These are phyloP conservation scores for Eriosoma lanigerum DNA, from an alignment of 1,140 invertebrate species.

Conservation along the genomic window DNA sequence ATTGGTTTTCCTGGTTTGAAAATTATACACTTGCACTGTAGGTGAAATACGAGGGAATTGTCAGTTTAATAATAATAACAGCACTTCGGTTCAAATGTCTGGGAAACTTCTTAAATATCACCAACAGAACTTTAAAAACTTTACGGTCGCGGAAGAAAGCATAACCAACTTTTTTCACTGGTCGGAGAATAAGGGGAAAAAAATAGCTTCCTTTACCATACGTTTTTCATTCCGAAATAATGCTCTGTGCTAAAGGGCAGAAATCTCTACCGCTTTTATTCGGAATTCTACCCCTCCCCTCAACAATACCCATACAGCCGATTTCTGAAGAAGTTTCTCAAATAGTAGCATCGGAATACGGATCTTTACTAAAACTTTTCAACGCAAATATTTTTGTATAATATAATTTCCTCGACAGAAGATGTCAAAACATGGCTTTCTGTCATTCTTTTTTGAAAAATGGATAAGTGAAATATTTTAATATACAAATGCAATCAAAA, in stretches of 20 bases:
- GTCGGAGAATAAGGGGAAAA: conserved; percentile 15
- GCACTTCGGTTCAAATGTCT: conserved; percentile 39
- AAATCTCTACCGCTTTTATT: conserved; percentile 44
- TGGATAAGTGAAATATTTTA: conserved; percentile 2
- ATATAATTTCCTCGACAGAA: conserved; percentile 24
- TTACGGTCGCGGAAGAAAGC: conserved; percentile 23
- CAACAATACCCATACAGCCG: not conserved
- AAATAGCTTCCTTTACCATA: conserved; percentile 36
- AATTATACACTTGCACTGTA: not conserved
- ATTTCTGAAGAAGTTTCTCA: conserved; percentile 29
- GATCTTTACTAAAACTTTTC: conserved; percentile 35
- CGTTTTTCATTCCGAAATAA: conserved; percentile 44
- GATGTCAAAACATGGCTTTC: conserved; percentile 40
- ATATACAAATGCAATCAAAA: not conserved
- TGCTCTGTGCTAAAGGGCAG: conserved; percentile 40
- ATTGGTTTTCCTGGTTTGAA: not conserved
- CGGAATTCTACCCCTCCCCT: not conserved
- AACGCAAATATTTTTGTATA: conserved; percentile 42
- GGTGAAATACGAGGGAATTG: conserved; percentile 28
- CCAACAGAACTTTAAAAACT: conserved; percentile 50
- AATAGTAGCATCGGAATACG: not conserved
- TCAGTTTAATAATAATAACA: conserved; percentile 46
- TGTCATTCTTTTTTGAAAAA: conserved; percentile 18
- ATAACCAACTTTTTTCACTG: conserved; percentile 48
- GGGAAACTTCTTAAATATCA: conserved; percentile 47